Base-by-base conservation (phyloP, 2,888 invertebrate genomes). In the Pammene aurita region DNA sequence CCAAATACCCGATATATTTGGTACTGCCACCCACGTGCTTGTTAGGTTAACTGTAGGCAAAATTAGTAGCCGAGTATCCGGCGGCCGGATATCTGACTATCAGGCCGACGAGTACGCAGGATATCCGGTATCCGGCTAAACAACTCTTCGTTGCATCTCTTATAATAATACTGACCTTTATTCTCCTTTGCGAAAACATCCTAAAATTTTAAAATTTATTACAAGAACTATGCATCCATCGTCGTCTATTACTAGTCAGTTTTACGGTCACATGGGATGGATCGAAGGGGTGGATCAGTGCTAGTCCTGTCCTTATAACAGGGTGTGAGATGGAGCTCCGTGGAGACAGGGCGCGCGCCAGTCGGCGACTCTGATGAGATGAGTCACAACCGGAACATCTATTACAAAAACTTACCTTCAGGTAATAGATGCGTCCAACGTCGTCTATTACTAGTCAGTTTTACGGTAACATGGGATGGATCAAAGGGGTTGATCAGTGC, bases 391-490 rank as follows among this genome's bases (percentile, higher is more conserved):
- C 14, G 7, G 7, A 14, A n/a, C 46, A 14, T 14, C 4, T 14
- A n/a, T 42, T 50, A 11, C 18, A 50, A 14, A 11, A 5, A 44
- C 62, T 73, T 77, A 95, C 96, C 96, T 93, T 97, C 97, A 2
- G 99, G 99, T 87, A 99, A 99, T 78, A 99, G 99, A 86, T 99
- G 99, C 0, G 98, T 98, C 99, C 99, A 99, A 67, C 99, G 94
- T 42, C 99, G 93, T 58, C 99, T 93, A 86, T 98, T 98, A 63
- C 98, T 98, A 0, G 98, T 99, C 57, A 98, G 91, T 87, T 98
- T 98, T 74, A 98, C 98, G 42, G 98, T 98, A 66, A 99, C 98
- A 83, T 98, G 97, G 0, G 98, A 98, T 0, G 99, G 99, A 85
- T 98, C 98, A 85, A 99, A 99, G 0, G 99, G 99, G 90, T 99